Evolutionary conservation across 2,888 invertebrate species (phyloP).

Genomic region (Cerastis rubricosa): DNA sequence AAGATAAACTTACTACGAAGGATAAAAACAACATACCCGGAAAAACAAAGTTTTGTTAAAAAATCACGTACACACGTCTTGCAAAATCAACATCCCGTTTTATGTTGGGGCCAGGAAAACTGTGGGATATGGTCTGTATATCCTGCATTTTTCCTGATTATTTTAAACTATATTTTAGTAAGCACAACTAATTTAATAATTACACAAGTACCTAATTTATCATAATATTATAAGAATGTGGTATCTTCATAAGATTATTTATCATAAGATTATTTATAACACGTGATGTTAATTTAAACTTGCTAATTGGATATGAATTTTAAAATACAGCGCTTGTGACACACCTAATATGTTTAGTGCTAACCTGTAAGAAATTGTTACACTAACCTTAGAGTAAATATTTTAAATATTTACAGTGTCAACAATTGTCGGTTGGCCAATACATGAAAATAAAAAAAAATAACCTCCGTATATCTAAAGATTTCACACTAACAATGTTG

Average conservation of each 20-base stretch:
- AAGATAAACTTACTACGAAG: neutral
- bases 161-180: neutral
- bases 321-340: neutral
- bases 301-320: too few relatives aligned
- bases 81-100: constrained; percentile 54
- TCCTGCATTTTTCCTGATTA: too few relatives aligned
- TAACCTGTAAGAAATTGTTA: neutral
- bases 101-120: constrained; percentile 42
- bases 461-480: neutral
- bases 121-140: constrained; percentile 1
- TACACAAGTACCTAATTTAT: too few relatives aligned
- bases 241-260: neutral
- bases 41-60: constrained; percentile 42
- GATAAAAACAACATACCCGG: constrained; percentile 28
- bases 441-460: neutral
- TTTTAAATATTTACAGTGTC: too few relatives aligned
- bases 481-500: neutral
- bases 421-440: too few relatives aligned
- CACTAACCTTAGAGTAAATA: neutral
- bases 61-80: constrained; percentile 57
- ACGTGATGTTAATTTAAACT: too few relatives aligned
- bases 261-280: neutral
- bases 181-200: too few relatives aligned
- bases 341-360: neutral
- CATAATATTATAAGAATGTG: neutral